phyloP scores from a whole-genome alignment of 2,888 invertebrate genomes.

The Melanophora roralis region DNA sequence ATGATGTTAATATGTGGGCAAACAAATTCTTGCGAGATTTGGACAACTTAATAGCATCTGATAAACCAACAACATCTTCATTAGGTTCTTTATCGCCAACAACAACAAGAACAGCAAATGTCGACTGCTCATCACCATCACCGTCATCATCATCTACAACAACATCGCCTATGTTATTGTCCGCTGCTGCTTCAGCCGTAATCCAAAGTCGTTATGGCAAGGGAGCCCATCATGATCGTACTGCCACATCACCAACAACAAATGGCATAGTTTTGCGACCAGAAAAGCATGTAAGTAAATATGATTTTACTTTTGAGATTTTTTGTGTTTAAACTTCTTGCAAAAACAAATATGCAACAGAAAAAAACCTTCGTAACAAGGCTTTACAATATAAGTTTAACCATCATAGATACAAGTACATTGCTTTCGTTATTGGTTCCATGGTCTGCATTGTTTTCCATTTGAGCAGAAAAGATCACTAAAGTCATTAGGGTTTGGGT shows the following conservation, averaged over 20 bases:
- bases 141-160: constrained; percentile 66
- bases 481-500: constrained; percentile 49
- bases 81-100: constrained; percentile 67
- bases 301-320: constrained; percentile 30
- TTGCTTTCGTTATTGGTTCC: not conserved
- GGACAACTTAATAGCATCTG: constrained; percentile 76
- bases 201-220: constrained; percentile 71
- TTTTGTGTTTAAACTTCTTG: not conserved
- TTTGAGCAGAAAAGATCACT: constrained; percentile 41
- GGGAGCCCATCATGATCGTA: constrained; percentile 59
- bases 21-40: constrained; percentile 77
- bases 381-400: too few species aligned
- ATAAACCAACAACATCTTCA: constrained; percentile 68
- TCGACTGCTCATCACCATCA: constrained; percentile 62
- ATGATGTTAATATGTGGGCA: constrained; percentile 77
- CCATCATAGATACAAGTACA: not conserved
- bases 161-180: constrained; percentile 71
- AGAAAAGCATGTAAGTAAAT: constrained; percentile 66
- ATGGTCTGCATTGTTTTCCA: constrained; percentile 2
- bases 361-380: too few species aligned
- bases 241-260: constrained; percentile 37
- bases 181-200: constrained; percentile 72
- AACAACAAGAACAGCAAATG: constrained; percentile 62
- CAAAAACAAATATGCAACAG: too few species aligned
- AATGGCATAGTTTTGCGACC: constrained; percentile 59